phyloP scores from a whole-genome alignment of 2,888 invertebrate species.

The Phrixothrix hirtus region DNA sequence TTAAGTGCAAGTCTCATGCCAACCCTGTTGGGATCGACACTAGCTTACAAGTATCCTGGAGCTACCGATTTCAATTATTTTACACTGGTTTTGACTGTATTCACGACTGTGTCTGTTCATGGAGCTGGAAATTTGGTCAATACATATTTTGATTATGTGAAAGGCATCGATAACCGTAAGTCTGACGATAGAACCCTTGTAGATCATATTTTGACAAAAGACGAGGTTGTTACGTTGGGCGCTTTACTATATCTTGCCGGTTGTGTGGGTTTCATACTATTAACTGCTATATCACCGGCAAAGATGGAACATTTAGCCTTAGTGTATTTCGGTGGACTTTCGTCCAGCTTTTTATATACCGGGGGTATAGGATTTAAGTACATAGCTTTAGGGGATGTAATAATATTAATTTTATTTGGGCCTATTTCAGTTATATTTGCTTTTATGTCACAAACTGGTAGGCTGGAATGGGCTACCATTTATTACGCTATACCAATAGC shows the following conservation, averaged over 20 bases:
- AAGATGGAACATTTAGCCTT: conserved; percentile 93
- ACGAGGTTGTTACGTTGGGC: conserved; percentile 84
- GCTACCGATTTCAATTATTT: conserved; percentile 77
- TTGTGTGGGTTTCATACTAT: conserved; percentile 60
- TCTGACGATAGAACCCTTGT: conserved; percentile 93
- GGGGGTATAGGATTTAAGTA: conserved; percentile 96
- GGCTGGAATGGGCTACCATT: conserved; percentile 87
- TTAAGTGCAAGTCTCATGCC: conserved; percentile 90
- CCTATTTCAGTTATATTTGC: conserved; percentile 93
- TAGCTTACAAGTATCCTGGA: conserved; percentile 83
- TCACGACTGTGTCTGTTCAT: conserved; percentile 89
- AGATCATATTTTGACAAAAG: conserved; percentile 84
- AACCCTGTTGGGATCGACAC: conserved; percentile 83
- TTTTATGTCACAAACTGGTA: conserved; percentile 89
- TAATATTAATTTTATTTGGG: conserved; percentile 91
- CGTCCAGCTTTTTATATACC: conserved; percentile 94
- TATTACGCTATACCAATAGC: conserved; percentile 93
- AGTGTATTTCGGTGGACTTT: conserved; percentile 93
- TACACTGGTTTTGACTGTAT: conserved; percentile 77
- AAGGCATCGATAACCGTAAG: conserved; percentile 93
- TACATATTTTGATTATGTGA: conserved; percentile 93
- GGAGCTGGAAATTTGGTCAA: conserved; percentile 97
- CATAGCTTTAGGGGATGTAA: conserved; percentile 90
- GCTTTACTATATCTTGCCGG: conserved; percentile 86
- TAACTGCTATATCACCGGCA: conserved; percentile 74